Base-by-base conservation (phyloP, 2,797 vertebrate genomes). In the Dipus sagitta region DNA sequence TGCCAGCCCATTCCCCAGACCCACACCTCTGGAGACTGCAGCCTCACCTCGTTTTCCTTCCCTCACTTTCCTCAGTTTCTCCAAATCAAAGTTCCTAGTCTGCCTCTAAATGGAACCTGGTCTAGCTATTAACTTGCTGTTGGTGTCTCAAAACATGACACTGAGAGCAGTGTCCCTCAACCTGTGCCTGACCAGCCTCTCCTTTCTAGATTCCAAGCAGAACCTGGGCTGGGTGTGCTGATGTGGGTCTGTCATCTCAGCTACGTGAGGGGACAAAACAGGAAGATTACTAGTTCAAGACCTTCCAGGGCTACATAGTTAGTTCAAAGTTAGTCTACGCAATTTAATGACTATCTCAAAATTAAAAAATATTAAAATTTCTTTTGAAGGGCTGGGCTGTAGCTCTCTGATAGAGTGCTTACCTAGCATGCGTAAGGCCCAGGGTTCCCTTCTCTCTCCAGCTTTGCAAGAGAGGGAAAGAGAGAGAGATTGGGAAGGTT, bases 81-180 rank as follows among this genome's bases (percentile, higher is more conserved):
- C 89, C 64, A 28, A 74, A 9, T 67, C 77, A 86, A 86, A 87
- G 82, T 54, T 74, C 76, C 74, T 54, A 80, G 68, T n/a, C 81
- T 32, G 0, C 42, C 47, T 14, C 54, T 26, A n/a, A 34, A 10
- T 28, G 77, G 70, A 85, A 83, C 20, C 24, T 70, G 34, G 71
- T 6, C 30, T 64, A 15, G 21, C 62, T 90, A 0, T 2, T n/a
- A 12, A 28, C 26, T 42, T 10, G n/a, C 54, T 58, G 13, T 58
- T 78, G 54, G 52, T 14, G 70, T 62, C 78, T 38, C 14, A 6
- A 4, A 6, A 34, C 38, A 26, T 6, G 18, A 5, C 38, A 20
- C 0, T 42, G 76, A 32, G 52, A 78, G 86, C n/a, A 24, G 6
- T 34, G 14, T 2, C 8, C 17, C 7, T 76, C 42, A 60, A 71